These are phyloP conservation scores for Caenorhabditis sp. DNA, from an alignment of 2,888 invertebrate genomes.

Conservation along the genomic window DNA sequence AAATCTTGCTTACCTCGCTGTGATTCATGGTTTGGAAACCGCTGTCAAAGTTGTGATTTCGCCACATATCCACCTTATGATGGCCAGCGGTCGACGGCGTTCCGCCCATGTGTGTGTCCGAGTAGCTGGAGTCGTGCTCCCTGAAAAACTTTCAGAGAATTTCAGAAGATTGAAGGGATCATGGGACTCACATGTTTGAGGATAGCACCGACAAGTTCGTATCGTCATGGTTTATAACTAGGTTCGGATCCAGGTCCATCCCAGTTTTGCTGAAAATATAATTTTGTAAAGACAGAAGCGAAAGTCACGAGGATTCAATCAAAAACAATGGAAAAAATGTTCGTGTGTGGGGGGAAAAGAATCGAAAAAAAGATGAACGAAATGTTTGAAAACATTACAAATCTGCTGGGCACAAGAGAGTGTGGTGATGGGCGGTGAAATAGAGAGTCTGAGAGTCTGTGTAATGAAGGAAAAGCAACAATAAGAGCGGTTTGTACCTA, in stretches of 20 bases:
- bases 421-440: conserved; percentile 51
- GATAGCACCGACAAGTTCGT: conserved; percentile 42
- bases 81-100: conserved; percentile 39
- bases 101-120: conserved; percentile 23
- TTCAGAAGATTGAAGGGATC: background rate
- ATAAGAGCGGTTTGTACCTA: conserved; percentile 24
- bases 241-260: conserved; percentile 59
- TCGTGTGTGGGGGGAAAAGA: conserved; percentile 2
- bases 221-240: conserved; percentile 52
- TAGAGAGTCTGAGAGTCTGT: conserved; percentile 47
- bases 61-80: conserved; percentile 65
- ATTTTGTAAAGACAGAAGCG: background rate
- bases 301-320: background rate
- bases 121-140: conserved; percentile 40
- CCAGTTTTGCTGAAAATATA: conserved; percentile 37
- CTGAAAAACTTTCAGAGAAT: conserved; percentile 11
- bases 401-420: conserved; percentile 47
- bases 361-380: conserved; percentile 52
- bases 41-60: conserved; percentile 70
- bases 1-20: conserved; percentile 70
- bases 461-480: conserved; percentile 57
- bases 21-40: conserved; percentile 76
- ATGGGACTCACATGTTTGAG: conserved; percentile 29
- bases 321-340: conserved; percentile 15
- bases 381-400: conserved; percentile 62